phyloP scores from a whole-genome alignment of 1,140 invertebrate genomes.

The Habropoda laboriosa region DNA sequence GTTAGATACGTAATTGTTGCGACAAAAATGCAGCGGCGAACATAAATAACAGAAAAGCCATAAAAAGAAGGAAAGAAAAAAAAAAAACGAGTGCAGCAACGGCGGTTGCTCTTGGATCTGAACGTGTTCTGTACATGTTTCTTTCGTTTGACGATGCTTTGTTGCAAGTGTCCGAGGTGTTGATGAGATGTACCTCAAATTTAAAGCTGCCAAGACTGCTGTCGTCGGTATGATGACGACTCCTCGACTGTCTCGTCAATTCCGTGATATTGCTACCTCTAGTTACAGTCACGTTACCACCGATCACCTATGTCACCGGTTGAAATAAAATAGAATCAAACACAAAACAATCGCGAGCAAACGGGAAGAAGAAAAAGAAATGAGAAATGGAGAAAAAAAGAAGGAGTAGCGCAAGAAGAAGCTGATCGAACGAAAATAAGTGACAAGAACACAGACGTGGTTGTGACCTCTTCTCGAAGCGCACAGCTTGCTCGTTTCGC shows the following conservation, averaged over 20 bases:
- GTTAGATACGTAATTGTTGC: background rate
- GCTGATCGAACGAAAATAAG: slow-evolving; percentile 17
- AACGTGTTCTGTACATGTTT: background rate
- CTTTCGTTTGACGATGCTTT: slow-evolving; percentile 4
- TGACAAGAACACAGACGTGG: background rate
- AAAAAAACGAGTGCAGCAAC: background rate
- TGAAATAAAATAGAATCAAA: slow-evolving; percentile 54
- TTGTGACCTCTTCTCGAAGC: background rate
- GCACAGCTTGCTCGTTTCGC: background rate
- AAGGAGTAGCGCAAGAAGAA: slow-evolving; percentile 15
- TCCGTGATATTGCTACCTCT: slow-evolving; percentile 79
- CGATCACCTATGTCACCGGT: slow-evolving; percentile 69
- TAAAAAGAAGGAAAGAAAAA: background rate
- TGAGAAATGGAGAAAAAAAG: background rate
- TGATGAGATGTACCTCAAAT: slow-evolving; percentile 83
- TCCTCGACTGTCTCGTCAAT: slow-evolving; percentile 80
- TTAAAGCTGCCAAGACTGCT: slow-evolving; percentile 87
- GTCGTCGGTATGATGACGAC: slow-evolving; percentile 86
- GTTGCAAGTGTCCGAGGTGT: slow-evolving; percentile 19
- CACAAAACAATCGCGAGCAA: slow-evolving; percentile 30
- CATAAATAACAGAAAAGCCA: slow-evolving; percentile 13
- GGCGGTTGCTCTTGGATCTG: background rate
- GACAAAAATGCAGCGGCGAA: slow-evolving; percentile 2
- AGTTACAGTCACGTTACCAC: slow-evolving; percentile 80
- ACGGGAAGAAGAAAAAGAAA: too few relatives aligned